Evolutionary conservation across 2,797 vertebrate species (phyloP).

Genomic region (Bucorvus abyssinicus): DNA sequence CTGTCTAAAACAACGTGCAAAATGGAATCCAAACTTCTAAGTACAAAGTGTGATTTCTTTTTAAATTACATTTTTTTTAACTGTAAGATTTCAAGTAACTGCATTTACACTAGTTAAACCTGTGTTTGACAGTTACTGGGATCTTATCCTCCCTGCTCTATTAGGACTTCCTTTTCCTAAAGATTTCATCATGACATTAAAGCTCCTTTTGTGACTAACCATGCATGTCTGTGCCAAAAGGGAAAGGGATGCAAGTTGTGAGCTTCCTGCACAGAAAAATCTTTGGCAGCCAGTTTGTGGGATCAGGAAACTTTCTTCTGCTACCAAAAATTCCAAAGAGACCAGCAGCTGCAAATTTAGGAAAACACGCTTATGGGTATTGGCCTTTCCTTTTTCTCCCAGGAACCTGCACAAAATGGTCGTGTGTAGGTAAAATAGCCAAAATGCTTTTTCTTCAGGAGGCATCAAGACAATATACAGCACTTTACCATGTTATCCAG

Average conservation of each 20-base stretch:
- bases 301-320: neutral
- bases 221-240: neutral
- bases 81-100: neutral
- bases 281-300: neutral
- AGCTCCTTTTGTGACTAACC: neutral
- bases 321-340: neutral
- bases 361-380: neutral
- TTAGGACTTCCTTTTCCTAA: neutral
- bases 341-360: neutral
- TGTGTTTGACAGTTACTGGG: neutral
- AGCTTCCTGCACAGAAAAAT: neutral
- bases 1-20: neutral
- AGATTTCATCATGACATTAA: neutral
- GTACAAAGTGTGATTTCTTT: neutral
- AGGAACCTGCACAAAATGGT: neutral
- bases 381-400: neutral
- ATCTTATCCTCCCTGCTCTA: neutral
- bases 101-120: neutral
- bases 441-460: neutral
- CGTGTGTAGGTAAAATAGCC: neutral
- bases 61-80: neutral
- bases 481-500: neutral
- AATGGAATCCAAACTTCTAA: neutral
- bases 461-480: neutral
- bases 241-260: neutral